Conservation (phyloP, 2,888 invertebrate genomes). For the Tridacna gigas region DNA sequence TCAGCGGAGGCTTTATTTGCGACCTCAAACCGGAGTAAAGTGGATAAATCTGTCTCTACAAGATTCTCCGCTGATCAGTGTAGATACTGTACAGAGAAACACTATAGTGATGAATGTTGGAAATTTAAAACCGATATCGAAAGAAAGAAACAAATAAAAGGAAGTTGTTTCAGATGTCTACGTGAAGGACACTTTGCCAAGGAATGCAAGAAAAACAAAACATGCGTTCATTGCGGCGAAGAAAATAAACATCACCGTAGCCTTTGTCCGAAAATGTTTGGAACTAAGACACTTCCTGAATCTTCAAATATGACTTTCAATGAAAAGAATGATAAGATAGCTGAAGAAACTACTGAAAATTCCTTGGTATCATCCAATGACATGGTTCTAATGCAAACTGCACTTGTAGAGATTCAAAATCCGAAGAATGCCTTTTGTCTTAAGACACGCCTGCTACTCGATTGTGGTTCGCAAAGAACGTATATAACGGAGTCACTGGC, state of each 20-base stretch:
- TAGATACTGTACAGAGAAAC: constrained; percentile 1
- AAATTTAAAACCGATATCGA: constrained; percentile 7
- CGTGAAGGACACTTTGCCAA: constrained; percentile 19
- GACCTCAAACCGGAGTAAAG: not conserved
- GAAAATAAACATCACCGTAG: constrained; percentile 12
- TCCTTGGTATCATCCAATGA: constrained; percentile 18
- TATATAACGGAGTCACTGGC: not conserved
- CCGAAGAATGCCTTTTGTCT: not conserved
- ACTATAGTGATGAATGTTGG: constrained; percentile 21
- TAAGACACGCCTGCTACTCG: not conserved
- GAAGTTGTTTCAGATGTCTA: constrained; percentile 15
- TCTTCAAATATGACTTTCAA: not conserved
- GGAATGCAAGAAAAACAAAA: constrained; percentile 18
- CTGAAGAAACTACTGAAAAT: not conserved
- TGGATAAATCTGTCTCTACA: not conserved
- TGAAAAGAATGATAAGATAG: not conserved
- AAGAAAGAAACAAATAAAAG: not conserved
- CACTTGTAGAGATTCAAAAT: constrained; percentile 12
- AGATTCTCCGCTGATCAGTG: not conserved
- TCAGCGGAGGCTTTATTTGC: not conserved
- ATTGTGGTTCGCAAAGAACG: not conserved
- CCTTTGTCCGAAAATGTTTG: constrained; percentile 24
- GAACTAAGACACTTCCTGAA: not conserved
- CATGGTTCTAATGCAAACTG: constrained; percentile 31
- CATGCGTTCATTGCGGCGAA: constrained; percentile 28